Conservation (phyloP, 2,797 vertebrate genomes). For the Megaceryle alcyon region DNA sequence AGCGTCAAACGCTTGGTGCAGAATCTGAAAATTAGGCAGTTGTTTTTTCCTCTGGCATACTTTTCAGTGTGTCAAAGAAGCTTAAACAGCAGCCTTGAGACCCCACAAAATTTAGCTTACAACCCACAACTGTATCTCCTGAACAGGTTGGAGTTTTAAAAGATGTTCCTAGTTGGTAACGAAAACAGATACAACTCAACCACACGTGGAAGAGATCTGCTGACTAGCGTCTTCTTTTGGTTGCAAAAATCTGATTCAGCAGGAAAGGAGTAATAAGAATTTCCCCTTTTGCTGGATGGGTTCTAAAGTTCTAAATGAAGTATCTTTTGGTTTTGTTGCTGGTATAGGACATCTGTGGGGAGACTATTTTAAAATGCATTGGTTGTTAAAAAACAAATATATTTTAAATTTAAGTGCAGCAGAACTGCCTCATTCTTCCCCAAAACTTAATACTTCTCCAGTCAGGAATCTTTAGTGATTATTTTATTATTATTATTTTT, state of each 20-base stretch:
- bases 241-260: neutral
- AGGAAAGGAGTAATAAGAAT: conserved; percentile 1
- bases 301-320: neutral
- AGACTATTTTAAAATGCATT: neutral
- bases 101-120: neutral
- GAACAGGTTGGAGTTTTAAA: neutral
- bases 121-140: neutral
- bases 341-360: neutral
- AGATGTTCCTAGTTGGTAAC: neutral
- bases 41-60: neutral
- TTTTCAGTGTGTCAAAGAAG: neutral
- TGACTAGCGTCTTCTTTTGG: neutral
- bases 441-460: neutral
- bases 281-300: neutral
- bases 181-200: conserved; percentile 3
- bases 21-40: neutral
- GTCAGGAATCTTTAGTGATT: neutral
- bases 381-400: neutral
- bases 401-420: neutral
- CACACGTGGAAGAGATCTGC: neutral
- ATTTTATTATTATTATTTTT: neutral
- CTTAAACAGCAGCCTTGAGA: neutral
- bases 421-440: neutral
- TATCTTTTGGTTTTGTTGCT: neutral
- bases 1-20: neutral